These are phyloP conservation scores for Tillus elongatus DNA, from an alignment of 2,888 invertebrate species.

Conservation along the genomic window DNA sequence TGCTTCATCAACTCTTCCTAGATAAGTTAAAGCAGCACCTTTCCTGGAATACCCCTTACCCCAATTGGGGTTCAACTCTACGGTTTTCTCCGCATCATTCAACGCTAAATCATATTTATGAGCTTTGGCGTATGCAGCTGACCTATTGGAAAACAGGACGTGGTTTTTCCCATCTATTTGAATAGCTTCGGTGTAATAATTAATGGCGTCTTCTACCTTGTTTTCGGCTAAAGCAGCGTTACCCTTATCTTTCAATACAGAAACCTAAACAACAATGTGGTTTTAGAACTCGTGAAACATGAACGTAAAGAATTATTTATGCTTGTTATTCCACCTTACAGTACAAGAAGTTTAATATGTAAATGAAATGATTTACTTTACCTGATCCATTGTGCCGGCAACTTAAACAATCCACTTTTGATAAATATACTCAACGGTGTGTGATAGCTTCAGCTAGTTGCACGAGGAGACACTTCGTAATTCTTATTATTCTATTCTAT, in stretches of 20 bases:
- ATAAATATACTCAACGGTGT: no score
- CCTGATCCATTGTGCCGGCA: no score
- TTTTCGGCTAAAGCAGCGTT: conserved; percentile 73
- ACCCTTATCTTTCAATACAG: conserved; percentile 76
- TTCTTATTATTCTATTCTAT: no score
- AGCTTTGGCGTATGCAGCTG: conserved; percentile 80
- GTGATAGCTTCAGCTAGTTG: no score
- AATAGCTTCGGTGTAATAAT: conserved; percentile 74
- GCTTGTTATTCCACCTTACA: no score
- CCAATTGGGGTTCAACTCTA: conserved; percentile 76
- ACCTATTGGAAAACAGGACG: conserved; percentile 84
- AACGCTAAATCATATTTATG: conserved; percentile 66
- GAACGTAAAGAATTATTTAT: no score
- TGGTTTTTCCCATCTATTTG: conserved; percentile 70
- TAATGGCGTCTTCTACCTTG: conserved; percentile 69
- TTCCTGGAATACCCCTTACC: conserved; percentile 83
- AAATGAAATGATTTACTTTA: no score
- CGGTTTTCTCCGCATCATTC: conserved; percentile 76
- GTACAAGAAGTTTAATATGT: no score
- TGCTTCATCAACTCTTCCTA: conserved; percentile 67
- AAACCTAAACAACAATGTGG: conserved; percentile 65
- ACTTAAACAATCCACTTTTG: no score
- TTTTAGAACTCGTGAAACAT: no score
- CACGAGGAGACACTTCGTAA: no score
- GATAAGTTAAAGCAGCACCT: conserved; percentile 73